A percentile compares a stretch with the other conserved stretches of the same genome.
Conservation (phyloP, 2,888 invertebrate species). For the Pseudococcus longispinus region DNA sequence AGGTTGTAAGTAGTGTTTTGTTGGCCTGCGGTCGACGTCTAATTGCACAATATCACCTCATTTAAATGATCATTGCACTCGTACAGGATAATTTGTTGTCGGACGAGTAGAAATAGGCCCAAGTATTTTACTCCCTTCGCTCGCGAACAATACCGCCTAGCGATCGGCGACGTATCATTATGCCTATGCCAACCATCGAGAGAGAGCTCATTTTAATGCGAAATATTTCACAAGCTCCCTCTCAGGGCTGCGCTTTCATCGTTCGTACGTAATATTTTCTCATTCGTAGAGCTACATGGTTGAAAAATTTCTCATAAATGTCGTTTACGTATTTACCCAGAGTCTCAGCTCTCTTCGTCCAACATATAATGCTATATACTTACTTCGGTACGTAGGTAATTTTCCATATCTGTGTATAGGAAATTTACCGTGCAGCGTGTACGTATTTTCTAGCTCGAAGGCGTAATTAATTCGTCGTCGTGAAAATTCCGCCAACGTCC, state of each 20-base stretch:
- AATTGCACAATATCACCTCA: constrained; percentile 55
- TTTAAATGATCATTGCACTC: constrained; percentile 48
- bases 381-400: background rate
- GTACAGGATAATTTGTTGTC: constrained; percentile 52
- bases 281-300: background rate
- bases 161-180: background rate
- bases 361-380: background rate
- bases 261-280: background rate
- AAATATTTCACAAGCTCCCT: background rate
- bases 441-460: constrained; percentile 12
- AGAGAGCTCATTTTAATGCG: constrained; percentile 10
- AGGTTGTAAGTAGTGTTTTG: constrained; percentile 46
- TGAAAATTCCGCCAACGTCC: background rate
- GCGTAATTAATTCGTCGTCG: background rate
- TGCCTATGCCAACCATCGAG: background rate
- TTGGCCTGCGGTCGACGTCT: constrained; percentile 50
- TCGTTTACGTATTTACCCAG: background rate
- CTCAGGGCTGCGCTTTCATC: background rate
- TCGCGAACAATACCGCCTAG: background rate
- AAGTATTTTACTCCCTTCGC: background rate
- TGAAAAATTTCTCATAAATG: background rate
- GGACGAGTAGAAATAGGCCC: constrained; percentile 7
- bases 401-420: background rate
- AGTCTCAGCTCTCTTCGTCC: background rate
- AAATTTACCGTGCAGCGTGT: background rate